Conservation (phyloP, 2,888 invertebrate genomes). For the Cerastis leucographa region DNA sequence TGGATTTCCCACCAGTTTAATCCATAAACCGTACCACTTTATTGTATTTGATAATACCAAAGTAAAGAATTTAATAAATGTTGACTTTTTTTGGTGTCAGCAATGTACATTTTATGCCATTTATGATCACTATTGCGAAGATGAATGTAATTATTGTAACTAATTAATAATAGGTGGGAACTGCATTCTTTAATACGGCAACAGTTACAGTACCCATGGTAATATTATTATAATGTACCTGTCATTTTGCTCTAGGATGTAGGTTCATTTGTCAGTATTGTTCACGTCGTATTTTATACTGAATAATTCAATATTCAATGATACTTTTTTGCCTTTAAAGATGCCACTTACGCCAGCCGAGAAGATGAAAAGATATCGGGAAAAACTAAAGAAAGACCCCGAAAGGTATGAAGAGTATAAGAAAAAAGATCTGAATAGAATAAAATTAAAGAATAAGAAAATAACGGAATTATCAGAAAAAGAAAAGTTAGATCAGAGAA, state of each 20-base stretch:
- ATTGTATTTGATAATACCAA: background rate
- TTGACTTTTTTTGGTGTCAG: constrained; percentile 26
- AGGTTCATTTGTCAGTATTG: background rate
- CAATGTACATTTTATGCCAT: constrained; percentile 21
- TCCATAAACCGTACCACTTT: constrained; percentile 19
- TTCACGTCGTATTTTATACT: constrained; percentile 4
- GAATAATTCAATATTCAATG: too few relatives aligned
- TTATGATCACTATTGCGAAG: constrained; percentile 16
- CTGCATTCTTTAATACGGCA: background rate
- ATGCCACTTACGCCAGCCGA: constrained; percentile 35
- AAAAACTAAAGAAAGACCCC: constrained; percentile 29
- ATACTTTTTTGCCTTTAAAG: background rate
- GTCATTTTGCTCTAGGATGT: constrained; percentile 11
- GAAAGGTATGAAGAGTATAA: constrained; percentile 33
- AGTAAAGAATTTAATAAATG: constrained; percentile 17
- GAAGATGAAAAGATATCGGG: constrained; percentile 25
- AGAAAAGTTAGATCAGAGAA: background rate
- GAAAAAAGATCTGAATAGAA: constrained; percentile 22
- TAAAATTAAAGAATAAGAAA: constrained; percentile 23
- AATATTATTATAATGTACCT: background rate
- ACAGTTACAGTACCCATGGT: too few relatives aligned
- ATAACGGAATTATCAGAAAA: constrained; percentile 25
- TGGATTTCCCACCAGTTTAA: constrained; percentile 1
- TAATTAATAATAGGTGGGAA: background rate
- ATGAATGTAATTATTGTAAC: constrained; percentile 19